These are phyloP conservation scores for Drosophila simulans DNA, from an alignment of 1,140 invertebrate genomes.

Conservation along the genomic window DNA sequence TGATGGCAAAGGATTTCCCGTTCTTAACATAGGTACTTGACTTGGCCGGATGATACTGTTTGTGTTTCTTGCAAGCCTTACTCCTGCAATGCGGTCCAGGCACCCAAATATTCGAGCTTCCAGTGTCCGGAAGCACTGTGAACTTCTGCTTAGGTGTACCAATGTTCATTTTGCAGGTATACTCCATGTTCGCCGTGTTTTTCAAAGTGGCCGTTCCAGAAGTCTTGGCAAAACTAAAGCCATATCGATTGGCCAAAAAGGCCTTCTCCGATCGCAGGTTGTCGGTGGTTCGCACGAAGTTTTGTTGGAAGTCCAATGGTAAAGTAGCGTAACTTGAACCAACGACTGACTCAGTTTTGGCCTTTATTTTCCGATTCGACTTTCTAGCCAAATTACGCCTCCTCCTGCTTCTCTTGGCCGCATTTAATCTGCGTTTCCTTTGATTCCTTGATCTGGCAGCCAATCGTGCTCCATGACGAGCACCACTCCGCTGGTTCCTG, in stretches of 20 bases:
- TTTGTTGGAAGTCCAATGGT: slow-evolving; percentile 32
- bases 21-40: slow-evolving; percentile 34
- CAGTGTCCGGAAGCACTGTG: slow-evolving; percentile 34
- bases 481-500: slow-evolving; percentile 1
- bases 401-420: slow-evolving; percentile 12
- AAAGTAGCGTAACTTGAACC: slow-evolving; percentile 1
- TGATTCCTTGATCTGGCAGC: slow-evolving; percentile 5
- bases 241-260: slow-evolving; percentile 37
- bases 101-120: slow-evolving; percentile 47
- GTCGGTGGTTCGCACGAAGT: slow-evolving; percentile 39
- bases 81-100: slow-evolving; percentile 32
- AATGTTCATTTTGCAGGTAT: slow-evolving; percentile 33
- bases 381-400: slow-evolving; percentile 4
- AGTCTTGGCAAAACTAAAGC: slow-evolving; percentile 18
- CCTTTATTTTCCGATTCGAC: neutral
- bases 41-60: slow-evolving; percentile 11
- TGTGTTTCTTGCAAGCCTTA: slow-evolving; percentile 26
- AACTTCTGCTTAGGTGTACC: slow-evolving; percentile 39
- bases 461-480: neutral
- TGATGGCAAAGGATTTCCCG: slow-evolving; percentile 19
- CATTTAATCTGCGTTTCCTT: slow-evolving; percentile 4
- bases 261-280: slow-evolving; percentile 22
- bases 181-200: slow-evolving; percentile 39
- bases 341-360: neutral
- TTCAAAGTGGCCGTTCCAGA: slow-evolving; percentile 1